Base-by-base conservation (phyloP, 2,113 vertebrate genomes). In the Stomatorhinus ivindoensis region DNA sequence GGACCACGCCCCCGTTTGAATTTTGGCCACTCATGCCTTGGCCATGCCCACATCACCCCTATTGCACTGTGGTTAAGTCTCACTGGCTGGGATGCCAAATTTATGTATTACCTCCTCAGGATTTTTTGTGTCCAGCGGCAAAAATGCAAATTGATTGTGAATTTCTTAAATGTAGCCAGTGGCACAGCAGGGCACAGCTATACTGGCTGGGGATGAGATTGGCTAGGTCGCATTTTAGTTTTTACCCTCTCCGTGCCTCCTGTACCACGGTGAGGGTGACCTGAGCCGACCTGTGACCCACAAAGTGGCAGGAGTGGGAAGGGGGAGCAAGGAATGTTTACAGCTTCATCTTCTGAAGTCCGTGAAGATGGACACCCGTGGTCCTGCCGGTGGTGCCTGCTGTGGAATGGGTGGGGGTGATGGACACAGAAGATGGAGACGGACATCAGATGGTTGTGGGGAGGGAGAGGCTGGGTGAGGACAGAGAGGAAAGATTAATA, bases 11-110 rank as follows among this genome's bases (percentile, higher is more conserved):
- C 47, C 47, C 2, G 2, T 48, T 48, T 0, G 47, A 48, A 2
- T 48, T 48, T 48, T 10, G 0, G 47, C 10, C 10, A 2, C 94
- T 95, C 21, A 2, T 58, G 7, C 0, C 55, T n/a, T 0, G 21
- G 24, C 55, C 55, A 58, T 7, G 24, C 55, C 51, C 3, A 15
- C 17, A 24, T 58, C 53, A 21, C 8, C 9, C 2, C 58, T 2
- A n/a, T 65, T 65, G 69, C 11, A 39, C 31, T 73, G 69, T 73
- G 31, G 31, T 15, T 73, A 35, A 35, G 31, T 35, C 65, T 31
- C 24, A 8, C 10, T 73, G 65, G 65, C 65, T 17, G 4, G 11
- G 31, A 73, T 17, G 31, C 69, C 69, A 39, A 15, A 27, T n/a
- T 73, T 35, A 15, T 31, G 69, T 35, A 10, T 4, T 76, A 76